Evolutionary conservation across 2,888 invertebrate genomes (phyloP), one percentile per base, ranked within the genome.

Genomic region (Dascillus cervinus): DNA sequence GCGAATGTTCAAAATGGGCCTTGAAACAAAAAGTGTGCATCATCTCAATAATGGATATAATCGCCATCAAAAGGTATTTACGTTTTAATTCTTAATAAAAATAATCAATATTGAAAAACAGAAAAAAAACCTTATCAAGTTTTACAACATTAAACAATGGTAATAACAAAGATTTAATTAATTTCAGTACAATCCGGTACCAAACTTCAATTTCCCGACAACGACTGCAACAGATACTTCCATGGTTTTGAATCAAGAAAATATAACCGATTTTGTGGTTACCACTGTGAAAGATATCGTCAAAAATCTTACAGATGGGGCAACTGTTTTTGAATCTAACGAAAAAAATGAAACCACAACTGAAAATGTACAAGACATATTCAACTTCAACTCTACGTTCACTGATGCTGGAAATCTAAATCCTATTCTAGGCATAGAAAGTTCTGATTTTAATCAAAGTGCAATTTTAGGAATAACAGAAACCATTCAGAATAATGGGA

Each of bases 141-240:
- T n/a, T n/a, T n/a, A n/a, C n/a, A n/a, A n/a, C n/a, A n/a, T n/a
- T n/a, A n/a, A n/a, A n/a, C n/a, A n/a, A n/a, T n/a, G n/a, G n/a
- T n/a, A n/a, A n/a, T n/a, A n/a, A n/a, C n/a, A n/a, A n/a, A n/a
- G n/a, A n/a, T n/a, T n/a, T n/a, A n/a, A 6, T 14, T 9, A 25
- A 15, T 13, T 25, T 14, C 13, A 13, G 6, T 13, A 17, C 17
- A 11, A 20, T 9, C 19, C 27, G 2, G 20, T 27, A n/a, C 27
- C 27, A 12, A 2, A 6, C 2, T 27, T 27, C 6, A 27, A 27
- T n/a, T 12, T 19, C 6, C 10, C 27, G 12, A 27, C 25, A 25
- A 13, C 13, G 3, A 3, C 13, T n/a, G 2, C 12, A 13, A 3
- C 9, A 13, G 11, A 17, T 11, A 26, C 19, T 11, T 2, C 9